Evolutionary conservation across 2,888 invertebrate species (phyloP), one percentile per base, ranked within the genome.

Genomic region (Sympetrum striolatum): DNA sequence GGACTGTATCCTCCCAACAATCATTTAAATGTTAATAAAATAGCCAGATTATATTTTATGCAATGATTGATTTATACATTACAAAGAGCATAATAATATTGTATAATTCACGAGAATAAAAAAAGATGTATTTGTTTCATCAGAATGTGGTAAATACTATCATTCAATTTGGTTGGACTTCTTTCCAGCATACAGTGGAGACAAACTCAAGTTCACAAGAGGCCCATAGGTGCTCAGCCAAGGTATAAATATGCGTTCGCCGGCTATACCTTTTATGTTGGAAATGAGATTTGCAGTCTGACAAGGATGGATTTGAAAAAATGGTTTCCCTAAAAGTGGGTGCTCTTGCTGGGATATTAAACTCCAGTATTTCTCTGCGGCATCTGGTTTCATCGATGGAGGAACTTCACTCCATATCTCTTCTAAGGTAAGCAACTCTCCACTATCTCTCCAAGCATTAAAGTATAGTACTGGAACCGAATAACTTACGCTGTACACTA

Each of bases 301-400:
- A 90, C 93, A 93, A 12, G 93, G 93, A 91, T 93, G 93, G 18
- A 92, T 73, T 90, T 92, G 91, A 90, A 91, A 92, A 90, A 91
- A 93, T 10, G 93, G 93, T 81, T 90, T 91, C 12, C 91, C 91
- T 18, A 92, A 86, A 22, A 92, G 82, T 0, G 92, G 93, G 90
- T 93, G 93, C 90, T 92, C 92, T 73, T 80, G 90, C 90, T 92
- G 92, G n/a, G 92, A 92, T 10, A 92, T 90, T 22, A 91, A 90
- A 82, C 80, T 91, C 92, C 96, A 95, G 22, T 94, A 93, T 1
- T 96, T 97, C 93, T 96, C 97, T 92, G 96, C 95, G 0, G 96
- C 94, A 93, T 96, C 96, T 91, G 94, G 94, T 0, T 95, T 94
- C 2, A 95, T 91, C 92, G 96, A 95, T 90, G 94, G 94, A 81